A percentile compares a stretch with the other conserved stretches of the same genome.
Evolutionary conservation across 2,888 invertebrate species (phyloP).

Genomic region (Thymelicus sylvestris): DNA sequence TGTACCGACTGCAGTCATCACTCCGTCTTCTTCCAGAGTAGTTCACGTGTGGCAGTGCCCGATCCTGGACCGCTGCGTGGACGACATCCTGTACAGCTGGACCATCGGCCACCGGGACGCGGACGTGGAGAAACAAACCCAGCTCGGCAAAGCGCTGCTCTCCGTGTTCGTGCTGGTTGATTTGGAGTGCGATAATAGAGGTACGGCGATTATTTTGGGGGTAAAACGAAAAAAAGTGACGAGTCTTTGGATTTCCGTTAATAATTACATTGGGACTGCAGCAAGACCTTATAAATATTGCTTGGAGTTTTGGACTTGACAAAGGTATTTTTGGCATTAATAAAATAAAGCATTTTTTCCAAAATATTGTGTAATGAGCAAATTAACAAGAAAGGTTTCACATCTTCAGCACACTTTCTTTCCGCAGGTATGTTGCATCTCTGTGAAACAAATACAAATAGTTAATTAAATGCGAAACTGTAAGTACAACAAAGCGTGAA

Average conservation of each 20-base stretch:
- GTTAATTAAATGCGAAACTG: too few species aligned
- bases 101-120: conserved; percentile 77
- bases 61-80: conserved; percentile 75
- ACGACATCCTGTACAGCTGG: conserved; percentile 81
- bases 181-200: conserved; percentile 69
- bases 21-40: conserved; percentile 56
- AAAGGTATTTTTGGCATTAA: too few species aligned
- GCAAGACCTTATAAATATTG: too few species aligned
- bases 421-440: conserved; percentile 52
- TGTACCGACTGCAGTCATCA: background rate
- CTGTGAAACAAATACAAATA: conserved; percentile 46
- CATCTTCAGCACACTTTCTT: conserved; percentile 24
- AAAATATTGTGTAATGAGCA: background rate
- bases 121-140: conserved; percentile 68
- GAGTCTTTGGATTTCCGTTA: too few species aligned
- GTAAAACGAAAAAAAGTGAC: too few species aligned
- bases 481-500: conserved; percentile 18
- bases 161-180: conserved; percentile 81
- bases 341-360: background rate
- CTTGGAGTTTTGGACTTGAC: too few species aligned
- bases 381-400: background rate
- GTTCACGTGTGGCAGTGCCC: conserved; percentile 84
- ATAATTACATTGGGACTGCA: too few species aligned
- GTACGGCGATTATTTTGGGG: conserved; percentile 39
- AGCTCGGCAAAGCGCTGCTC: conserved; percentile 72